phyloP scores from a whole-genome alignment of 2,113 vertebrate genomes.

The Brachyhypopomus gauderio region DNA sequence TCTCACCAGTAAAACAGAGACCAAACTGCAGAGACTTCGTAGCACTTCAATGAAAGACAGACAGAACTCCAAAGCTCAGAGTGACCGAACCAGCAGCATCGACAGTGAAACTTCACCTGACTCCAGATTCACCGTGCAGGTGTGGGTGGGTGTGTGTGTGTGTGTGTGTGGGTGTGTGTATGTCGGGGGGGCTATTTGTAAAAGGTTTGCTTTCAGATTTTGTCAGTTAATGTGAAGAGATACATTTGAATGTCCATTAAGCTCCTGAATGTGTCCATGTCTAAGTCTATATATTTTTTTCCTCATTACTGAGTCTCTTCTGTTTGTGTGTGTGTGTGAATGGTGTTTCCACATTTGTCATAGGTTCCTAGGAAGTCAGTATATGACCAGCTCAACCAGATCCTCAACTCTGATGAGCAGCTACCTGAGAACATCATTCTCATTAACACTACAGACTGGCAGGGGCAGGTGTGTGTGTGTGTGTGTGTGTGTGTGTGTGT shows the following conservation, averaged over 20 bases:
- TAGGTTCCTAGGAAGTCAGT: conserved; percentile 67
- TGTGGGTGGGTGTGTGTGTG: neutral
- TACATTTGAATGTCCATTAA: too few relatives aligned
- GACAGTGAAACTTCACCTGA: conserved; percentile 64
- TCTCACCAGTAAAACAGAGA: conserved; percentile 60
- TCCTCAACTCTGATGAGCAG: conserved; percentile 66
- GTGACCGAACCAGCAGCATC: conserved; percentile 64
- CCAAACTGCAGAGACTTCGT: conserved; percentile 49
- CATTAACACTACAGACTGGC: conserved; percentile 67
- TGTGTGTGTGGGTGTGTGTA: conserved; percentile 9
- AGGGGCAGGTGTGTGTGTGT: conserved; percentile 62
- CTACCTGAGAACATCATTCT: conserved; percentile 67
- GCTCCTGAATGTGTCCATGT: too few relatives aligned
- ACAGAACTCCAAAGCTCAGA: conserved; percentile 64
- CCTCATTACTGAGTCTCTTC: neutral
- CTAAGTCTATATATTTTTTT: neutral
- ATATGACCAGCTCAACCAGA: conserved; percentile 68
- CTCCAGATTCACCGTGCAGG: conserved; percentile 59
- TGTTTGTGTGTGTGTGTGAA: conserved; percentile 15
- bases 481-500: conserved; percentile 24
- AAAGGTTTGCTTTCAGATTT: neutral
- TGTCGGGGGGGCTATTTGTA: neutral
- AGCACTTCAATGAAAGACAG: conserved; percentile 67
- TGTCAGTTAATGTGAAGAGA: too few relatives aligned
- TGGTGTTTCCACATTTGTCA: neutral